Conservation (phyloP, 2,113 vertebrate species). For the Pitta sordida region DNA sequence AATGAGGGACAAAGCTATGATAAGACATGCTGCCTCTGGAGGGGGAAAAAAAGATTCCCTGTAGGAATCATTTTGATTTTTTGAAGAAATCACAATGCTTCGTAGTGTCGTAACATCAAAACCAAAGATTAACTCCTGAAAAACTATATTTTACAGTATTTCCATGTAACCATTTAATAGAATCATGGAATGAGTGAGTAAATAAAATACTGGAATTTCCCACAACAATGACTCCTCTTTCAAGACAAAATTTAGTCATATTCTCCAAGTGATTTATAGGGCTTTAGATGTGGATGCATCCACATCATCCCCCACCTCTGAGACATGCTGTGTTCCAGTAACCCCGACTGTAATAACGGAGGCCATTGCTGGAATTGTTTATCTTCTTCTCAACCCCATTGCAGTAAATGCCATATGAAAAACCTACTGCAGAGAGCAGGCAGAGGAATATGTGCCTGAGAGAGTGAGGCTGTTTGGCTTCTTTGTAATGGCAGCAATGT, state of each 20-base stretch:
- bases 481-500: not conserved
- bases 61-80: conserved; percentile 16
- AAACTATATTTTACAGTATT: not conserved
- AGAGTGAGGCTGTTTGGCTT: not conserved
- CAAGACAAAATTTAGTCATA: rapidly evolving
- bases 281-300: too few relatives aligned
- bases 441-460: rapidly evolving
- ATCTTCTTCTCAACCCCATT: not conserved
- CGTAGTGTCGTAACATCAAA: not conserved
- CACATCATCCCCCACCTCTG: not conserved
- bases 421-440: not conserved
- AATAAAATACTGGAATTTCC: not conserved
- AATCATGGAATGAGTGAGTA: not conserved
- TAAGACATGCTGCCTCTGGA: conserved; percentile 21
- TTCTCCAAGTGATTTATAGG: rapidly evolving
- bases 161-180: not conserved
- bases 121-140: not conserved
- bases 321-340: not conserved
- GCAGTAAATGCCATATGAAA: not conserved
- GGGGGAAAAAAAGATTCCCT: not conserved
- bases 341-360: rapidly evolving
- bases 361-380: not conserved
- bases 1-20: not conserved
- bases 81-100: not conserved
- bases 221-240: not conserved